A percentile compares a stretch with the other conserved stretches of the same genome.
These are phyloP conservation scores for Aphidius gifuensis DNA, from an alignment of 1,140 invertebrate species.

Conservation along the genomic window DNA sequence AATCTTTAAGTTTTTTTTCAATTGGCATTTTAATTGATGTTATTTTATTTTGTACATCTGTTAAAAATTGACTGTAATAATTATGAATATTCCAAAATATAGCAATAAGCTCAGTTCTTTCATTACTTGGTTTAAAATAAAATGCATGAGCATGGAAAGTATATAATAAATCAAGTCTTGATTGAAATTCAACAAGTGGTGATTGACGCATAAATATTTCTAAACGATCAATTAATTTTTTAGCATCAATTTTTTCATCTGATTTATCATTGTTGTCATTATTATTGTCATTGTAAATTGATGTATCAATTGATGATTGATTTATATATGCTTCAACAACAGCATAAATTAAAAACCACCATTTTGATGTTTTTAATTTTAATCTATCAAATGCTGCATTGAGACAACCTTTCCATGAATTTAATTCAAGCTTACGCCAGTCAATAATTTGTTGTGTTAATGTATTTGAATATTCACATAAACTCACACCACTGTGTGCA, in stretches of 20 bases:
- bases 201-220: slow-evolving; percentile 84
- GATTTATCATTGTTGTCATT: slow-evolving; percentile 2
- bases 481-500: slow-evolving; percentile 80
- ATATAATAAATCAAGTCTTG: slow-evolving; percentile 74
- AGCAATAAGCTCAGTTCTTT: slow-evolving; percentile 60
- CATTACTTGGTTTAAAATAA: slow-evolving; percentile 51
- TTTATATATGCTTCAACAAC: slow-evolving; percentile 58
- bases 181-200: slow-evolving; percentile 77
- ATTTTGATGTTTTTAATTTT: slow-evolving; percentile 67
- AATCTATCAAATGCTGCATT: slow-evolving; percentile 64
- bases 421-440: slow-evolving; percentile 90
- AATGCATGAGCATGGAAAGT: slow-evolving; percentile 74
- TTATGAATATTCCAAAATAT: slow-evolving; percentile 82
- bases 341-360: slow-evolving; percentile 88
- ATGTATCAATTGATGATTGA: slow-evolving; percentile 25
- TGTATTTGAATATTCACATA: slow-evolving; percentile 66
- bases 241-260: slow-evolving; percentile 31
- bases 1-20: slow-evolving; percentile 88
- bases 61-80: slow-evolving; percentile 80
- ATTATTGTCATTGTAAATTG: slow-evolving; percentile 20
- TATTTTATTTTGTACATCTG: slow-evolving; percentile 64
- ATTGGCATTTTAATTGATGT: slow-evolving; percentile 71
- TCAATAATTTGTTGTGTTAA: slow-evolving; percentile 80
- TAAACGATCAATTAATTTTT: slow-evolving; percentile 57
- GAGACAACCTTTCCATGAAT: slow-evolving; percentile 79